phyloP scores from a whole-genome alignment of 2,797 vertebrate genomes.

The Enteromius paludinosus region DNA sequence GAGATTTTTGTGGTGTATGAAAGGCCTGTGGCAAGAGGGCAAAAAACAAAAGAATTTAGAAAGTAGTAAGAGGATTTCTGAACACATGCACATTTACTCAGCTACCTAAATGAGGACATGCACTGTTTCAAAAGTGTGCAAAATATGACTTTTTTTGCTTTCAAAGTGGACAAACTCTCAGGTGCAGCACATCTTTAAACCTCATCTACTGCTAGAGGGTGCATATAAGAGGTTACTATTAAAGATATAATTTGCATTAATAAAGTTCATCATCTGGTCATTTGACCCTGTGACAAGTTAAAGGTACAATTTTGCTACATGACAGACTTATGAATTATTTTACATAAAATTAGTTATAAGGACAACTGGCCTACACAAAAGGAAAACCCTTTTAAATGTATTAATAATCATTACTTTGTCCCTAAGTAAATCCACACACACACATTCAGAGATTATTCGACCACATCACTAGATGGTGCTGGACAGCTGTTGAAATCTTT shows the following conservation, averaged over 20 bases:
- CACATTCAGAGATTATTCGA: neutral
- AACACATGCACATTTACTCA: neutral
- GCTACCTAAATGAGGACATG: neutral
- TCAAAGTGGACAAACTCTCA: neutral
- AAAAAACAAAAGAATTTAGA: constrained; percentile 2
- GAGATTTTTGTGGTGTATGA: constrained; percentile 73
- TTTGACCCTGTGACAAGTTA: neutral
- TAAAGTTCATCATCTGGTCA: neutral
- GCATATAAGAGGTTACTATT: neutral
- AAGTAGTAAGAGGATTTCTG: constrained; percentile 19
- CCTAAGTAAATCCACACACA: neutral
- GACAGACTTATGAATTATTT: neutral
- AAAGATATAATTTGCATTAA: neutral
- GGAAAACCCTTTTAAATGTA: neutral
- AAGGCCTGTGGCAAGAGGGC: constrained; percentile 65
- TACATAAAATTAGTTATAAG: neutral
- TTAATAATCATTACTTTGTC: neutral
- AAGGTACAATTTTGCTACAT: neutral
- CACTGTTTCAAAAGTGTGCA: neutral
- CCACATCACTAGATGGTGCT: constrained; percentile 63
- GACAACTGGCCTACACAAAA: neutral
- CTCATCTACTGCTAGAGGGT: neutral
- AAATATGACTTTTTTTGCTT: neutral
- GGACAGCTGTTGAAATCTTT: constrained; percentile 45
- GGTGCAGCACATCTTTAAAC: neutral